phyloP scores from a whole-genome alignment of 1,140 invertebrate genomes.

The Probaryconus sp. region DNA sequence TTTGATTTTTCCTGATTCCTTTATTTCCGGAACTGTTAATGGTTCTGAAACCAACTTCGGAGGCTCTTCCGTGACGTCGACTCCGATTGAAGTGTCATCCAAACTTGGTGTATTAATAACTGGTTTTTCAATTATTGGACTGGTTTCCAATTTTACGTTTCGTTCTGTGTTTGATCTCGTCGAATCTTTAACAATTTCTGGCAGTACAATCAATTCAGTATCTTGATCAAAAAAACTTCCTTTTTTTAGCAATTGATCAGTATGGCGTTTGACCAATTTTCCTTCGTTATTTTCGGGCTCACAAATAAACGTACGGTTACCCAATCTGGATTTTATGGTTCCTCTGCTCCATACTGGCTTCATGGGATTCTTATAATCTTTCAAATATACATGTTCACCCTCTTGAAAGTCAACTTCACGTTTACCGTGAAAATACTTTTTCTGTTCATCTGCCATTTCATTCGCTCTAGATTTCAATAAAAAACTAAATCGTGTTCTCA shows the following conservation, averaged over 20 bases:
- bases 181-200: too few relatives aligned
- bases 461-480: constrained; percentile 11
- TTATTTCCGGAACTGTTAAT: too few relatives aligned
- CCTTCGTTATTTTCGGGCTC: neutral
- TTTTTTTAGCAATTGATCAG: constrained; percentile 1
- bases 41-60: too few relatives aligned
- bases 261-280: neutral
- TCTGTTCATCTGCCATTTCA: constrained; percentile 31
- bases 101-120: too few relatives aligned
- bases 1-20: too few relatives aligned
- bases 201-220: too few relatives aligned
- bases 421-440: constrained; percentile 38
- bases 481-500: constrained; percentile 16
- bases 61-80: too few relatives aligned
- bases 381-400: constrained; percentile 50
- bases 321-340: constrained; percentile 18
- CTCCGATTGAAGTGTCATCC: too few relatives aligned
- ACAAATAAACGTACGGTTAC: constrained; percentile 38
- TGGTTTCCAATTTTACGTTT: too few relatives aligned
- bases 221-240: too few relatives aligned
- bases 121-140: too few relatives aligned
- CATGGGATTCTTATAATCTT: constrained; percentile 50
- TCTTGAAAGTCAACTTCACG: constrained; percentile 32
- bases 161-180: too few relatives aligned
- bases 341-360: constrained; percentile 49